Base-by-base conservation (phyloP, 2,888 invertebrate genomes). In the Chaetoderma sp. region DNA sequence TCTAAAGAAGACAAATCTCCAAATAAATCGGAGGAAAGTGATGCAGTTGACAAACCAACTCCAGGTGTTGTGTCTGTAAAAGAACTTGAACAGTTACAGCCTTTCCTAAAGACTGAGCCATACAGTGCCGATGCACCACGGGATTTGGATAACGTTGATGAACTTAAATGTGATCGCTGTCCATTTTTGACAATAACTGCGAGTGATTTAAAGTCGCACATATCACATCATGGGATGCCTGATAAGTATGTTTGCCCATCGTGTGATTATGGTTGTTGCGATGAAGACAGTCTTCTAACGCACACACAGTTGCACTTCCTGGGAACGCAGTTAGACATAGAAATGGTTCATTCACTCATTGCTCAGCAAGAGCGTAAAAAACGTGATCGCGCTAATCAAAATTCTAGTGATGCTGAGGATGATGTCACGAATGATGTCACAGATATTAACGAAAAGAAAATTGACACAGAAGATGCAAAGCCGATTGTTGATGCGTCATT, bases 291-390 rank as follows among this genome's bases (percentile, higher is more conserved):
- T 36, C 65, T 81, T 27, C 52, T 72, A 13, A 61, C 69, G 23
- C 83, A 83, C 67, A 67, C 79, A 10, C 74, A 77, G 30, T 65
- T 79, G 25, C 81, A 83, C 69, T 80, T 81, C 54, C 80, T 81
- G 1, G 73, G 77, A 42, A 74, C 77, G 5, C 63, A 70, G 27
- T 65, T 78, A 13, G 77, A 78, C 67, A 66, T 56, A 59, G 73
- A 73, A 10, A 65, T 71, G 25, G 60, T 79, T 39, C 68, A 65
- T 23, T 56, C 42, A n/a, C 55, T 65, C 59, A 50, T 71, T 44
- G 58, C 61, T 30, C 45, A 52, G 23, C 45, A 42, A 13, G 21
- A 50, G 27, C 47, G 55, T 36, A 62, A 44, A 23, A 59, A 64
- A 28, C 49, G 61, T 33, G 30, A 65, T 39, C 28, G 21, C 36